These are phyloP conservation scores for Anseranas semipalmata DNA, from an alignment of 2,113 vertebrate genomes.

Conservation along the genomic window DNA sequence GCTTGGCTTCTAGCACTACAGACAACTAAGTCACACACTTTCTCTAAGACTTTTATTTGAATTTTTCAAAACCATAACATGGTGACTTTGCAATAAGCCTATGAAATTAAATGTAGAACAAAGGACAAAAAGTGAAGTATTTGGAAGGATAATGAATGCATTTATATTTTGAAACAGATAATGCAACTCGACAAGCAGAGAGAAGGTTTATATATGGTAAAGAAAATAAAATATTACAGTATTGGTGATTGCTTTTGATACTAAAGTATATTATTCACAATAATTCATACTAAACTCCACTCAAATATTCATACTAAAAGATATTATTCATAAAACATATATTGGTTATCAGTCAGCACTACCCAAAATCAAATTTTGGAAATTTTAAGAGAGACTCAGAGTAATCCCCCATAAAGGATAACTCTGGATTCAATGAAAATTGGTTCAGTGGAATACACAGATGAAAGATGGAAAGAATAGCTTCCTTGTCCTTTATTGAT, in stretches of 20 bases:
- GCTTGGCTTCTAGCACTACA: background rate
- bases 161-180: background rate
- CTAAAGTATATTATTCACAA: background rate
- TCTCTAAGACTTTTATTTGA: background rate
- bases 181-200: background rate
- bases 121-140: background rate
- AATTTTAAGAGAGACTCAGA: background rate
- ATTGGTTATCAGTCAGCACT: background rate
- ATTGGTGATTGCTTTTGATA: background rate
- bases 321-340: constrained; percentile 8
- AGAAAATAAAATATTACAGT: background rate
- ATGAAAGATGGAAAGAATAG: background rate
- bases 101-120: background rate
- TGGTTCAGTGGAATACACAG: background rate
- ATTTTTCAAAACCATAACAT: background rate
- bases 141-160: background rate
- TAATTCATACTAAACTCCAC: background rate
- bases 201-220: background rate
- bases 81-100: background rate
- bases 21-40: fast-evolving
- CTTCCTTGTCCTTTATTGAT: background rate
- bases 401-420: background rate
- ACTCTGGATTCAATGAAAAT: background rate
- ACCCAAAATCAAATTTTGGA: background rate
- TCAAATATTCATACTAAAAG: background rate